Evolutionary conservation across 2,888 invertebrate species (phyloP).

Genomic region (Deroplatys truncata): DNA sequence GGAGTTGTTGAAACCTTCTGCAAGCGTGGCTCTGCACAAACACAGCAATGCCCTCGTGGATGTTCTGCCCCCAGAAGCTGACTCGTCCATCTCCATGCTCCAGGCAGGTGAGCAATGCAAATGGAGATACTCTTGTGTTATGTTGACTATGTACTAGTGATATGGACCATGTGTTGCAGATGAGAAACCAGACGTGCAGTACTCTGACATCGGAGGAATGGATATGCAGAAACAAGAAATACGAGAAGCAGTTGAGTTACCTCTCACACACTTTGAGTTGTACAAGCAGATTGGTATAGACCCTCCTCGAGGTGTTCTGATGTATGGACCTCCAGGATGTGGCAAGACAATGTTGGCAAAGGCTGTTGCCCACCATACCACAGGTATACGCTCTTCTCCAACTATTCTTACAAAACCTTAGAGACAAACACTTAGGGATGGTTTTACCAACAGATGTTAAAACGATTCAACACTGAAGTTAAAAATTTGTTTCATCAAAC

Average conservation of each 20-base stretch:
- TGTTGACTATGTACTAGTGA: not conserved
- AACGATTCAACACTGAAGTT: too few species aligned
- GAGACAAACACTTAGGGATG: too few species aligned
- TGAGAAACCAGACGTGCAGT: constrained; percentile 96
- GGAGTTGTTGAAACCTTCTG: constrained; percentile 94
- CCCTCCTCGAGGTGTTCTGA: constrained; percentile 94
- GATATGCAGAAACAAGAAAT: constrained; percentile 99
- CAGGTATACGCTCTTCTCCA: constrained; percentile 69
- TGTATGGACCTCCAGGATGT: constrained; percentile 99
- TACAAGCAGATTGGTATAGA: constrained; percentile 99
- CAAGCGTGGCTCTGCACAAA: constrained; percentile 97
- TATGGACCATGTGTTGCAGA: constrained; percentile 50
- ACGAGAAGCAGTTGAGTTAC: constrained; percentile 95
- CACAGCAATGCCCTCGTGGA: constrained; percentile 99
- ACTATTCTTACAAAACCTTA: too few species aligned
- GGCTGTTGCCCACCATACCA: constrained; percentile 97
- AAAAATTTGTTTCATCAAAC: too few species aligned
- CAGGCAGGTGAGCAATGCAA: constrained; percentile 63
- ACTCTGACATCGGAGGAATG: constrained; percentile 98
- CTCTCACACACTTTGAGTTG: constrained; percentile 95
- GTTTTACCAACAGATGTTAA: too few species aligned
- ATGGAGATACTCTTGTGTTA: not conserved
- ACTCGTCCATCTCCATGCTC: constrained; percentile 98
- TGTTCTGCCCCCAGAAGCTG: constrained; percentile 97
- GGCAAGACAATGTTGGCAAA: constrained; percentile 99